Percentiles rank a stretch among this genome's conserved stretches.
Conservation (phyloP, 1,140 invertebrate genomes). For the Pseudomyrmex flavicornis region DNA sequence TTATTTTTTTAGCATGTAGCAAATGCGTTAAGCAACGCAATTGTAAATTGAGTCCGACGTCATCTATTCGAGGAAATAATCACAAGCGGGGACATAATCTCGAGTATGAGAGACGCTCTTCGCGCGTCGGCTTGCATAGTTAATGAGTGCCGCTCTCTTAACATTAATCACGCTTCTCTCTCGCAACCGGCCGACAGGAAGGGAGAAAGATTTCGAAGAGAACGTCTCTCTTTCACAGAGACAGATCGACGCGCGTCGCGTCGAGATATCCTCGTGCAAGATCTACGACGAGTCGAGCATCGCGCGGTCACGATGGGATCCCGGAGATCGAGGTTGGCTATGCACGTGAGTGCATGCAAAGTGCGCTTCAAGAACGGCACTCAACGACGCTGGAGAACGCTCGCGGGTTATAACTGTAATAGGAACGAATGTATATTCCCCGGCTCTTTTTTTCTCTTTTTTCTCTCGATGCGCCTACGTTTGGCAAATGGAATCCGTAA, state of each 20-base stretch:
- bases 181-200: not conserved
- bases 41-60: slow-evolving; percentile 18
- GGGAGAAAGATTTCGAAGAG: slow-evolving; percentile 5
- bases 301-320: slow-evolving; percentile 51
- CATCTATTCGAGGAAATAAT: not conserved
- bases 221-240: slow-evolving; percentile 41
- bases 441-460: not conserved
- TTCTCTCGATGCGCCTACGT: slow-evolving; percentile 49
- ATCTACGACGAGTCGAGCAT: slow-evolving; percentile 48
- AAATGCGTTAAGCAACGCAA: slow-evolving; percentile 4
- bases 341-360: slow-evolving; percentile 61
- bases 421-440: slow-evolving; percentile 61
- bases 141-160: slow-evolving; percentile 20
- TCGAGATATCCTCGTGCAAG: slow-evolving; percentile 10
- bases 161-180: slow-evolving; percentile 35
- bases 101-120: slow-evolving; percentile 22
- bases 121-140: slow-evolving; percentile 25
- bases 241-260: slow-evolving; percentile 2
- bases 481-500: slow-evolving; percentile 8
- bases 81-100: slow-evolving; percentile 11
- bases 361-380: slow-evolving; percentile 66
- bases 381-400: slow-evolving; percentile 42
- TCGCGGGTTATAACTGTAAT: slow-evolving; percentile 62
- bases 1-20: not conserved
- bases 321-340: slow-evolving; percentile 49